Percentiles rank a stretch among this genome's conserved stretches.
Evolutionary conservation across 2,113 vertebrate genomes (phyloP).

Genomic region (Numenius arquata): DNA sequence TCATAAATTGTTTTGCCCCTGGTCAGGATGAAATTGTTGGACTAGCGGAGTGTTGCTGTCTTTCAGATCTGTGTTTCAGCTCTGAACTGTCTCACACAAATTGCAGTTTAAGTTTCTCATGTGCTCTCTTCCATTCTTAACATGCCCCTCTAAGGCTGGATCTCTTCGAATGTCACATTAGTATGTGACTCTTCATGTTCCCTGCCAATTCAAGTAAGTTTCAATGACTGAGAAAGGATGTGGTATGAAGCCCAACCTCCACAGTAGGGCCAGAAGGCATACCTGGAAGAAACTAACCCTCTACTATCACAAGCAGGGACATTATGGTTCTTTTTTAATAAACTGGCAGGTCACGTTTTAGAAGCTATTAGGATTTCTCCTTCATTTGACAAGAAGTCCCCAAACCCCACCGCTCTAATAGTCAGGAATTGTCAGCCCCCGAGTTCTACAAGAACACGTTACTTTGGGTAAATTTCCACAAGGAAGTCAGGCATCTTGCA

Average conservation of each 20-base stretch:
- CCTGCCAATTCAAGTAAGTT: not conserved
- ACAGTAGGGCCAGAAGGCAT: not conserved
- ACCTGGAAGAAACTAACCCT: not conserved
- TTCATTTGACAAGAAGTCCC: not conserved
- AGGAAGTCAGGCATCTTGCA: not conserved
- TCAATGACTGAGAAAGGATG: not conserved
- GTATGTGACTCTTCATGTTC: not conserved
- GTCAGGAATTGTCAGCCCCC: not conserved
- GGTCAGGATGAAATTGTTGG: not conserved
- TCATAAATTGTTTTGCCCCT: not conserved
- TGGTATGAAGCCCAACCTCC: not conserved
- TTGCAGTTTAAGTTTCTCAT: not conserved
- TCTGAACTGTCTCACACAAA: not conserved
- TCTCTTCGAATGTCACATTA: not conserved
- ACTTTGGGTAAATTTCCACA: not conserved
- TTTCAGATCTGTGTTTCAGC: not conserved
- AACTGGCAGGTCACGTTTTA: not conserved
- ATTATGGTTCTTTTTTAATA: not conserved
- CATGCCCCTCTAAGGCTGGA: not conserved
- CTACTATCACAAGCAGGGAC: not conserved
- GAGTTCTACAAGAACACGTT: not conserved
- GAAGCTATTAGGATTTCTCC: not conserved
- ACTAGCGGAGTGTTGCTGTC: rapidly evolving
- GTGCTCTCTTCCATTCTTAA: not conserved
- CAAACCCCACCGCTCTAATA: not conserved